Evolutionary conservation across 2,888 invertebrate species (phyloP), one percentile per base, ranked within the genome.

Genomic region (Ochlodes sylvanus): DNA sequence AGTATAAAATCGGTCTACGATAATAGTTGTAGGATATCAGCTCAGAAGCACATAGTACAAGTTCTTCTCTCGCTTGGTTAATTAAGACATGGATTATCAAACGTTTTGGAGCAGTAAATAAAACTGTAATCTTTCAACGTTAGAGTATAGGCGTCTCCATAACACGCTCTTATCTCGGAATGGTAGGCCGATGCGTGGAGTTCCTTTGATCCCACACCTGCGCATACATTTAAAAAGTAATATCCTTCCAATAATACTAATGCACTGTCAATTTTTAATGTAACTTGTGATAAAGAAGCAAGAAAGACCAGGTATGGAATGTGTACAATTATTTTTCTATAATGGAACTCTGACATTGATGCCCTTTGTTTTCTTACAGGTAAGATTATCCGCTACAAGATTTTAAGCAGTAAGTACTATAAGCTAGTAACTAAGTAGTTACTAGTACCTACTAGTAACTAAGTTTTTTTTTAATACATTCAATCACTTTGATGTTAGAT

Each of bases 81-180:
- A 93, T 93, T 92, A 93, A 93, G 93, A 93, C 92, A 90, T 92
- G 90, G 88, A 91, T 92, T 92, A 93, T 92, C 90, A 87, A 92
- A 88, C 89, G 89, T 88, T 90, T 90, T 88, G 81, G 87, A 85
- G 92, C 84, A 89, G 92, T 92, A 92, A 93, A 93, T 92, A 92
- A 92, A 93, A 88, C 84, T 86, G 83, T 91, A 91, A 93, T 92
- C 92, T 92, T 81, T 84, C 81, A 83, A 84, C 77, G 82, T 86
- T 74, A 85, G 83, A 83, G 84, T 79, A 86, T 81, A 89, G 90
- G 90, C 92, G 92, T 90, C 92, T 90, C 83, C 70, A 85, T 82
- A 88, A 87, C 90, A 88, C 89, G 83, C 80, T 80, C 85, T 91
- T 92, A 92, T 93, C 92, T 87, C 71, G 71, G 76, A 82, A 85